phyloP scores from a whole-genome alignment of 2,888 invertebrate species.

The Ariolimax columbianus region DNA sequence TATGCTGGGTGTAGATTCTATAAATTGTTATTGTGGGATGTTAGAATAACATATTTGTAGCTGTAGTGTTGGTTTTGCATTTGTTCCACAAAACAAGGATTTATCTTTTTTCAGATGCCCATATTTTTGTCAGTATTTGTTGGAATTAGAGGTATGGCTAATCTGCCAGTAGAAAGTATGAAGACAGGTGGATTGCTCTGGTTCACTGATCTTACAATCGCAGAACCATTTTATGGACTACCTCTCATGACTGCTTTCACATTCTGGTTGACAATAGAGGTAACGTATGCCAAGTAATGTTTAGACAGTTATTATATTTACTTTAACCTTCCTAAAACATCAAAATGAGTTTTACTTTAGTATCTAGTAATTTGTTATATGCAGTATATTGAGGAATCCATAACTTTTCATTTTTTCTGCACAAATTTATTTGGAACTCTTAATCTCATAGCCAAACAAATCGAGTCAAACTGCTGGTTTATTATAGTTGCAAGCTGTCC shows the following conservation, averaged over 20 bases:
- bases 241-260: constrained; percentile 92
- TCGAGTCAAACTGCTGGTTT: too few species aligned
- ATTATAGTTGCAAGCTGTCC: too few species aligned
- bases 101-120: constrained; percentile 82
- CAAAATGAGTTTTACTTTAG: too few species aligned
- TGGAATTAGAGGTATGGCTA: constrained; percentile 91
- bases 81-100: not conserved
- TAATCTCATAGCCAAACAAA: too few species aligned
- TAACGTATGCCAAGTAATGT: too few species aligned
- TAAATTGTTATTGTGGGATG: not conserved
- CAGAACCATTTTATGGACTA: constrained; percentile 92
- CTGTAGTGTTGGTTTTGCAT: not conserved
- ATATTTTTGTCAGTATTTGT: constrained; percentile 95
- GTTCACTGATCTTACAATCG: constrained; percentile 93
- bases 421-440: too few species aligned
- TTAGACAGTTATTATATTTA: too few species aligned
- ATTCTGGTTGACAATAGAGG: constrained; percentile 89
- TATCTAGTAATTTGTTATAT: too few species aligned
- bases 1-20: too few species aligned
- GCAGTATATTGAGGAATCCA: too few species aligned
- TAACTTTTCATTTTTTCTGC: too few species aligned
- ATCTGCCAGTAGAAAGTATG: constrained; percentile 93
- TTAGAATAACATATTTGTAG: not conserved
- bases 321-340: too few species aligned
- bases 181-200: constrained; percentile 91